Base-by-base conservation (phyloP, 2,797 vertebrate genomes). In the Chromobotia macracanthus region DNA sequence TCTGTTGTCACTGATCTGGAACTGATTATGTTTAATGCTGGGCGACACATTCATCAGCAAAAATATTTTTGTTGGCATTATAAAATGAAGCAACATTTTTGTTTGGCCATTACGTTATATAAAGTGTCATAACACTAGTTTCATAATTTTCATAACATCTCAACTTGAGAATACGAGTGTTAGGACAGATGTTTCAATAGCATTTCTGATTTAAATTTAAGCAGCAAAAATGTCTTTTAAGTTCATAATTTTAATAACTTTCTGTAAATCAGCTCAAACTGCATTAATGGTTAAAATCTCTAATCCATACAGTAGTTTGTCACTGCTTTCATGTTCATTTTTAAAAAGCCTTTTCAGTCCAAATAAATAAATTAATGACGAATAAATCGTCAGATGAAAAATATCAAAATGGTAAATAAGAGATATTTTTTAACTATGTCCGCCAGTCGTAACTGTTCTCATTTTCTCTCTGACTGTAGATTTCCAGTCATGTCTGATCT, bases 401-500 rank as follows among this genome's bases (percentile, higher is more conserved):
- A 31, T 31, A 48, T 4, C 12, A 48, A 12, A 48, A 48, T 13
- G 46, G 2, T 31, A 2, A 31, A 31, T 31, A n/a, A n/a, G n/a
- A n/a, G n/a, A n/a, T 31, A 31, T 38, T 38, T 38, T 38, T 9
- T 38, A 38, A 38, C 8, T 7, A 8, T 38, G 35, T 38, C 35
- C 7, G 6, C 35, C 35, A 38, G 35, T 11, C 55, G 15, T 31
- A 28, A 61, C 12, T 23, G 13, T 58, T 75, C 11, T 72, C 12
- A 55, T 7, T 46, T 1, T 60, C 8, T 65, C 25, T 79, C 35
- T 72, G 2, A 44, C 16, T 65, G 64, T 89, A 99, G 98, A 99
- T 92, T 95, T 99, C 86, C 98, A 99, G 94, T 99, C 97, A 69
- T 99, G 97, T 91, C 93, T 99, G 93, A 99, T 99, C 89, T 99